Evolutionary conservation across 2,797 vertebrate genomes (phyloP).

Genomic region (Epinephelus malabaricus): DNA sequence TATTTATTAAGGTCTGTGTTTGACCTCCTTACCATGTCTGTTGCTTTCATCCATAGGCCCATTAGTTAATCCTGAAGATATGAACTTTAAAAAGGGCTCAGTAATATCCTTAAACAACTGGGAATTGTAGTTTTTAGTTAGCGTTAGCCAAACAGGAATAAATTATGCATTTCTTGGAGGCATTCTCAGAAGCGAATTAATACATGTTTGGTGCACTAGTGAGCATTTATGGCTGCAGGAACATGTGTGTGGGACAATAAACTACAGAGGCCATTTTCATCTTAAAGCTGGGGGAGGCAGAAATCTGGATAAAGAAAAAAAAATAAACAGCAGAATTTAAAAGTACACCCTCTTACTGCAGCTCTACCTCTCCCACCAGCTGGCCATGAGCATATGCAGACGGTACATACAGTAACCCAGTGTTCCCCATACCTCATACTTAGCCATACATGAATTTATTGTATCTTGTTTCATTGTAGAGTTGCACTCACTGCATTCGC

Average conservation of each 20-base stretch:
- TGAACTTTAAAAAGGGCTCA: neutral
- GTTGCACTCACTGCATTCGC: no score
- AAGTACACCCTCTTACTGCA: no score
- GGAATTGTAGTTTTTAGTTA: neutral
- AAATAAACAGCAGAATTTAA: no score
- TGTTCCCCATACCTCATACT: no score
- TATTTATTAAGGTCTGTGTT: neutral
- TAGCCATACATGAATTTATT: no score
- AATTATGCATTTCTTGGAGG: neutral
- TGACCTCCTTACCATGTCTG: neutral
- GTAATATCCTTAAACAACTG: neutral
- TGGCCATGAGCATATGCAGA: no score
- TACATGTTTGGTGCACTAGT: neutral
- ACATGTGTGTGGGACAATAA: neutral
- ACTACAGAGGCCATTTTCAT: neutral
- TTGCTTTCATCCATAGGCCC: neutral
- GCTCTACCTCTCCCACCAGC: no score
- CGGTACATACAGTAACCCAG: no score
- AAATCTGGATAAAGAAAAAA: no score
- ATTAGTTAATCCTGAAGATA: conserved; percentile 5
- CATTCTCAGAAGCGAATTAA: neutral
- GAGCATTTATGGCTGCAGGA: neutral
- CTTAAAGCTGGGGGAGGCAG: no score
- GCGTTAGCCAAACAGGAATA: neutral
- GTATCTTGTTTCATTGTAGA: no score